Percentiles rank a stretch among this genome's conserved stretches.
Evolutionary conservation across 2,888 invertebrate genomes (phyloP).

Genomic region (Nasonovia ribisnigri): DNA sequence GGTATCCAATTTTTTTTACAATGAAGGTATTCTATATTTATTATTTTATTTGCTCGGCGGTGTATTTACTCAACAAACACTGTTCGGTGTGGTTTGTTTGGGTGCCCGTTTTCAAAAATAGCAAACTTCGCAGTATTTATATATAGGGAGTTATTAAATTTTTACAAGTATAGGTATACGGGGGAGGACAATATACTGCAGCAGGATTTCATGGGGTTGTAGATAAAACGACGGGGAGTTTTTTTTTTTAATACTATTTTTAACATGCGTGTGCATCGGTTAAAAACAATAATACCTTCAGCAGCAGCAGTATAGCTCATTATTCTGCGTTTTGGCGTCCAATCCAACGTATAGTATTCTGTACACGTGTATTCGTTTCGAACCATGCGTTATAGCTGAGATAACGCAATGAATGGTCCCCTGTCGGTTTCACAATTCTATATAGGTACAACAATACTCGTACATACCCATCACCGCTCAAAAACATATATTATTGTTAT

Average conservation of each 20-base stretch:
- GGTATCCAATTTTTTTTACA: not conserved
- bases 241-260: not conserved
- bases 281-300: not conserved
- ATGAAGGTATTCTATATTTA: not conserved
- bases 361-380: not conserved
- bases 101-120: not conserved
- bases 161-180: not conserved
- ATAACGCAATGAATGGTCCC: not conserved
- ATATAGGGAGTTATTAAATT: not conserved
- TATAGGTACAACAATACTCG: not conserved
- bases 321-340: not conserved
- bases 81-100: not conserved
- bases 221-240: not conserved
- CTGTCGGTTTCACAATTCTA: not conserved
- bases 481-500: not conserved
- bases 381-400: not conserved
- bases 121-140: not conserved
- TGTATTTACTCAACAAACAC: not conserved
- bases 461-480: not conserved
- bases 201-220: not conserved
- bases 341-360: not conserved
- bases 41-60: not conserved
- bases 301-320: not conserved
- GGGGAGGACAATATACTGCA: not conserved
- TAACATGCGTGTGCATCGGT: not conserved